Evolutionary conservation across 92 coral and sea anemone species (phyloP).

Genomic region (Blastomussa wellsi): DNA sequence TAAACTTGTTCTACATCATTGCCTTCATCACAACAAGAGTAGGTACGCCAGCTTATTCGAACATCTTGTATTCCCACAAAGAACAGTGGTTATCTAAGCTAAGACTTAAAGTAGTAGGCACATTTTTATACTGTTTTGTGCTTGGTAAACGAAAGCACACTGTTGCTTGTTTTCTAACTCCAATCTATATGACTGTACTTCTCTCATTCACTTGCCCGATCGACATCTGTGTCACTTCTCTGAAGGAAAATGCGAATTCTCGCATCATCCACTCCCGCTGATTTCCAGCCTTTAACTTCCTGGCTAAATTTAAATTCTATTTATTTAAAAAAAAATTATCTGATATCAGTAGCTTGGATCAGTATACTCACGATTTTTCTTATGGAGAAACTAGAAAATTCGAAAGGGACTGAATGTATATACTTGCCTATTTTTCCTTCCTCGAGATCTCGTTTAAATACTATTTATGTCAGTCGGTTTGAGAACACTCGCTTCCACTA

Average conservation of each 20-base stretch:
- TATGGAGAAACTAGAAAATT: background rate
- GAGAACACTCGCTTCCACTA: background rate
- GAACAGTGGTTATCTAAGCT: background rate
- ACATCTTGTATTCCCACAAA: background rate
- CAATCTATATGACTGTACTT: background rate
- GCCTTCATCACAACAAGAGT: conserved; percentile 11
- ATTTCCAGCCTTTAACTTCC: background rate
- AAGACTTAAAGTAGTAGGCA: background rate
- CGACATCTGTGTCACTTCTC: background rate
- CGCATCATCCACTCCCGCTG: background rate
- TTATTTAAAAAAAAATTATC: background rate
- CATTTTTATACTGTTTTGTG: background rate
- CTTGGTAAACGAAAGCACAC: background rate
- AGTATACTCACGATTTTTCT: background rate
- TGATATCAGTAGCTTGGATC: background rate
- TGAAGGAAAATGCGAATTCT: background rate
- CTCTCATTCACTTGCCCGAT: background rate
- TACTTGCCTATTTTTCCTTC: background rate
- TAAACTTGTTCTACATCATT: conserved; percentile 1
- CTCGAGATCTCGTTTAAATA: background rate
- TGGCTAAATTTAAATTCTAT: background rate
- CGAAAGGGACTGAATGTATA: background rate
- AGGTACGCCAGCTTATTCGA: conserved; percentile 8
- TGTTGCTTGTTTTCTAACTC: background rate
- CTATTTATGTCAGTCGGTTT: background rate